Evolutionary conservation across 37 sponge, comb jelly and placozoan species (phyloP).

Genomic region (Haliclona indistincta): DNA sequence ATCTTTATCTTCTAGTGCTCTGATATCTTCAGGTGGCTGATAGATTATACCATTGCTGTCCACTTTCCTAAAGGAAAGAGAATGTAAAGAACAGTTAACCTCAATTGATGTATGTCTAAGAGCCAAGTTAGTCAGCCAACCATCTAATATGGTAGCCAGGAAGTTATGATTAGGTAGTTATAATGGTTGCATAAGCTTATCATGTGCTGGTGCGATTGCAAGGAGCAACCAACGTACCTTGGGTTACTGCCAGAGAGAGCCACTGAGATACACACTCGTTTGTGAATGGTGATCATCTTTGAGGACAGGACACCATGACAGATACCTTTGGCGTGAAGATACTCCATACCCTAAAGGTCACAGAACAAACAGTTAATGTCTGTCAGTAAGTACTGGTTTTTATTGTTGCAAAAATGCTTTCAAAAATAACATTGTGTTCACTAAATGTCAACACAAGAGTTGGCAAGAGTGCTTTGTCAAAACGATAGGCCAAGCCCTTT

Average conservation of each 20-base stretch:
- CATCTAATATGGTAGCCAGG: no score
- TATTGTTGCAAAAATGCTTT: no score
- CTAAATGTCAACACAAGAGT: no score
- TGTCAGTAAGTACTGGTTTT: no score
- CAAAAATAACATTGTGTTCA: neutral
- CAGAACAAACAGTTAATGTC: no score
- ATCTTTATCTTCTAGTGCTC: slow-evolving; percentile 11
- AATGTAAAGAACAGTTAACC: neutral
- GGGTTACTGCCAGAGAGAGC: neutral
- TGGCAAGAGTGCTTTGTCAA: no score
- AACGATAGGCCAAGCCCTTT: no score
- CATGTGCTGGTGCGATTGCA: no score
- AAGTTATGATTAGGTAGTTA: no score
- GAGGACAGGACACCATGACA: slow-evolving; percentile 53
- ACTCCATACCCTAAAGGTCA: slow-evolving; percentile 56
- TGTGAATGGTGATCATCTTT: slow-evolving; percentile 43
- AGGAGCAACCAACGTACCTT: no score
- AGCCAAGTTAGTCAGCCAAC: neutral
- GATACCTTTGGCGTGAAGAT: slow-evolving; percentile 63
- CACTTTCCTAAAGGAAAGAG: neutral
- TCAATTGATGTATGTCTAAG: neutral
- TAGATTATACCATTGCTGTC: slow-evolving; percentile 24
- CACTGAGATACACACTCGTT: slow-evolving; percentile 63
- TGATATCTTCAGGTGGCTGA: slow-evolving; percentile 47
- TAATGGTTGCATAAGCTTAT: no score